Conservation (phyloP, 2,113 vertebrate genomes). For the Dolichotis patagonum region DNA sequence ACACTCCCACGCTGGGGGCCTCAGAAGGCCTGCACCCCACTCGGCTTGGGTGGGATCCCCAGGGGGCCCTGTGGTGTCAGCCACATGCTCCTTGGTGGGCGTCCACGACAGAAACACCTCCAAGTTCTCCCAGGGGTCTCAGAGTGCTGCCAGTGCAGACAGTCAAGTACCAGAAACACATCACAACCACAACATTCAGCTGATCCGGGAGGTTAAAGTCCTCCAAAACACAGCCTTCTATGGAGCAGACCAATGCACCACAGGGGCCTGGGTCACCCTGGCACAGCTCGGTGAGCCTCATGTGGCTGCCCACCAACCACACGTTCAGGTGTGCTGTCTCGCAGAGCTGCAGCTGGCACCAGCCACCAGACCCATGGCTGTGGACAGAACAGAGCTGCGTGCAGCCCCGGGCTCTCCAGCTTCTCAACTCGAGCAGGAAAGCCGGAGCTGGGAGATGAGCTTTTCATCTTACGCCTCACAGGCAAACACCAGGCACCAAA, state of each 20-base stretch:
- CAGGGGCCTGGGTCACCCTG: not conserved
- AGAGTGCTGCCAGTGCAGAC: not conserved
- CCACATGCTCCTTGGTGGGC: not conserved
- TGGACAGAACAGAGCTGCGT: not conserved
- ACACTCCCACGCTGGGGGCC: not conserved
- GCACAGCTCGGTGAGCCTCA: not conserved
- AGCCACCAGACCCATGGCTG: not conserved
- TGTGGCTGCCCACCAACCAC: not conserved
- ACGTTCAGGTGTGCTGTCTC: not conserved
- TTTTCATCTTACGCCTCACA: slow-evolving; percentile 63
- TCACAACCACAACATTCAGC: not conserved
- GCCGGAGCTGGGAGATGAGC: slow-evolving; percentile 42
- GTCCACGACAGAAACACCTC: not conserved
- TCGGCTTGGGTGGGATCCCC: not conserved
- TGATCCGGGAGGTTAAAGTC: not conserved
- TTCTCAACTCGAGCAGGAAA: slow-evolving; percentile 31
- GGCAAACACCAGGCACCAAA: slow-evolving; percentile 59
- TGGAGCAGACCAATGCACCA: not conserved
- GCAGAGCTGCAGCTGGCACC: not conserved
- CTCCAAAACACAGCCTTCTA: not conserved
- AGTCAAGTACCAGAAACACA: not conserved
- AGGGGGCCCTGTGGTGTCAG: not conserved
- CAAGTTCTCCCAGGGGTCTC: not conserved
- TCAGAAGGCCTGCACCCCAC: not conserved
- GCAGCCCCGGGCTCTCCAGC: not conserved